A percentile compares a stretch with the other conserved stretches of the same genome.
Evolutionary conservation across 1,140 invertebrate genomes (phyloP).

Genomic region (Andricus grossulariae): DNA sequence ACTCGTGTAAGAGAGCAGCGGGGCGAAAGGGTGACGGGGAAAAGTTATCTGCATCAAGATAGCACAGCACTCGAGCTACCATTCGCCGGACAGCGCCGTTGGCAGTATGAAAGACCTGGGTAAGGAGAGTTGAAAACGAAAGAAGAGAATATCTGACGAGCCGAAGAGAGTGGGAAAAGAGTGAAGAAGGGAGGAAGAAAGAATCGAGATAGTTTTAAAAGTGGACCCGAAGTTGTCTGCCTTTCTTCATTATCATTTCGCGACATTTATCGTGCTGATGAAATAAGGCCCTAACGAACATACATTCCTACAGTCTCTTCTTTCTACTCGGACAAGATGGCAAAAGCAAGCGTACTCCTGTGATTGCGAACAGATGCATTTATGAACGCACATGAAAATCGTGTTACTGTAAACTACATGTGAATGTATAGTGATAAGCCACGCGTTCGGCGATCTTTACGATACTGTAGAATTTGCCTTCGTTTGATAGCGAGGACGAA

Average conservation of each 20-base stretch:
- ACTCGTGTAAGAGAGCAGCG: not conserved
- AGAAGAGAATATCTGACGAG: not conserved
- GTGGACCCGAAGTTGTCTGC: not conserved
- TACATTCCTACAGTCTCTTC: slow-evolving; percentile 30
- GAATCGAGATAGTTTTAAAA: slow-evolving; percentile 32
- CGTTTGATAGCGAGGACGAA: slow-evolving; percentile 34
- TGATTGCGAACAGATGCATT: not conserved
- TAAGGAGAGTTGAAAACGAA: slow-evolving; percentile 32
- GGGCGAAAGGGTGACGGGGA: slow-evolving; percentile 11
- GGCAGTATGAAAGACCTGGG: slow-evolving; percentile 30
- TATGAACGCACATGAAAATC: slow-evolving; percentile 37
- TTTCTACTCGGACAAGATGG: not conserved
- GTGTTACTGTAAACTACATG: slow-evolving; percentile 31
- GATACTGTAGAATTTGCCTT: slow-evolving; percentile 29
- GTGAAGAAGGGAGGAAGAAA: too few relatives aligned
- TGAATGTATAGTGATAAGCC: slow-evolving; percentile 38
- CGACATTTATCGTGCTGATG: slow-evolving; percentile 42
- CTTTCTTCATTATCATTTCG: slow-evolving; percentile 37
- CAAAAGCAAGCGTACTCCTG: not conserved
- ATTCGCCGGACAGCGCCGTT: not conserved
- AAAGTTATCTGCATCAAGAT: slow-evolving; percentile 48
- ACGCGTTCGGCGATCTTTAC: slow-evolving; percentile 41
- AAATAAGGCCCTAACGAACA: slow-evolving; percentile 37
- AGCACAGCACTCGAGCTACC: slow-evolving; percentile 17
- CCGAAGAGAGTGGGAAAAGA: too few relatives aligned